phyloP scores from a whole-genome alignment of 2,888 invertebrate genomes.

The Hylaea fasciaria region DNA sequence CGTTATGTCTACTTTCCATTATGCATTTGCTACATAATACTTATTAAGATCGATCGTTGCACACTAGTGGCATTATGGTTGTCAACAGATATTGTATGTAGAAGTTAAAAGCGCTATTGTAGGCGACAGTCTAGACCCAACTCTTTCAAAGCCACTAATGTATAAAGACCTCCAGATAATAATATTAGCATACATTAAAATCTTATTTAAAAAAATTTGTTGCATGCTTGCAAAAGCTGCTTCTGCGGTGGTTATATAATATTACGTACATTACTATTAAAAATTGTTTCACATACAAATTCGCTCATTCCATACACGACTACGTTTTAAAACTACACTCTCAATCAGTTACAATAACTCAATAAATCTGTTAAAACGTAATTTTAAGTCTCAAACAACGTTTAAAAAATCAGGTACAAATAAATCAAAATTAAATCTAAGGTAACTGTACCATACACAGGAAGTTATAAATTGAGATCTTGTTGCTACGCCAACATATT shows the following conservation, averaged over 20 bases:
- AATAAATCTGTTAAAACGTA: conserved; percentile 78
- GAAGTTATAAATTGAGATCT: conserved; percentile 79
- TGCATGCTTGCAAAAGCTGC: conserved; percentile 81
- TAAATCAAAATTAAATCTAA: conserved; percentile 80
- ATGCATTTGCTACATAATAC: conserved; percentile 71
- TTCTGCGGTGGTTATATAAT: conserved; percentile 76
- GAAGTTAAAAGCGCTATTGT: conserved; percentile 46
- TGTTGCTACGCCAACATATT: conserved; percentile 58
- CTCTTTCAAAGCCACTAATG: conserved; percentile 52
- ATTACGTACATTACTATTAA: conserved; percentile 59
- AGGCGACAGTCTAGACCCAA: conserved; percentile 45
- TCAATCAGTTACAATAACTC: conserved; percentile 67
- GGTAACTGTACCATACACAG: conserved; percentile 79
- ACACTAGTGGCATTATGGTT: conserved; percentile 28
- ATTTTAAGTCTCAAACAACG: conserved; percentile 77
- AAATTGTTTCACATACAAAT: conserved; percentile 70
- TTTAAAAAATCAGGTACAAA: conserved; percentile 82
- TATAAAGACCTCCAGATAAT: conserved; percentile 51
- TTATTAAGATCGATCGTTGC: conserved; percentile 35
- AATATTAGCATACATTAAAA: conserved; percentile 65
- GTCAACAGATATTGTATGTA: conserved; percentile 28
- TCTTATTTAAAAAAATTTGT: conserved; percentile 68
- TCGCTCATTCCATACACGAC: conserved; percentile 74
- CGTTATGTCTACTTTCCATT: conserved; percentile 69
- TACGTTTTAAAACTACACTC: conserved; percentile 63